Evolutionary conservation across 2,888 invertebrate genomes (phyloP).

Genomic region (Meteorus cinctellus): DNA sequence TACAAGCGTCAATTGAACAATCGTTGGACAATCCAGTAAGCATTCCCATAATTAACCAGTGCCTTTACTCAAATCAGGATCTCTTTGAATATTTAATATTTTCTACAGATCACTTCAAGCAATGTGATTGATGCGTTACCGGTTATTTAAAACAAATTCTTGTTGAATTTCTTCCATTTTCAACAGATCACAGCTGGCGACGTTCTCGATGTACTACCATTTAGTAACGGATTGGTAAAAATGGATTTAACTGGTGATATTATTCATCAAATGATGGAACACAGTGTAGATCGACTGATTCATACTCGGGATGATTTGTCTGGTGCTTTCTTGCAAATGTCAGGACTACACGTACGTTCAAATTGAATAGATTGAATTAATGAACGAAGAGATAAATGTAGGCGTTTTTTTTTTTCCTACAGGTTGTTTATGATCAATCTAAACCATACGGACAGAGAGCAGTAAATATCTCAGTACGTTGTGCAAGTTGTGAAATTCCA

Average conservation of each 20-base stretch:
- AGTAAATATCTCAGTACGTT: no score
- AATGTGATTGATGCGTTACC: conserved; percentile 84
- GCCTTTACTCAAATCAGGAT: no score
- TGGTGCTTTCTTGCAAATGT: conserved; percentile 89
- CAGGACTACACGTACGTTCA: conserved; percentile 78
- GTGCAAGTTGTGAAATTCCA: no score
- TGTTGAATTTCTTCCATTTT: neutral
- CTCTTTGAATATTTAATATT: neutral
- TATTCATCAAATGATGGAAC: conserved; percentile 81
- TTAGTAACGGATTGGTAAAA: conserved; percentile 80
- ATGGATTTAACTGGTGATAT: conserved; percentile 80
- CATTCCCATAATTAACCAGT: neutral
- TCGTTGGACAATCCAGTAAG: neutral
- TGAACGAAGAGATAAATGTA: no score
- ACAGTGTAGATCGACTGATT: conserved; percentile 75
- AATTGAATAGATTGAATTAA: conserved; percentile 1
- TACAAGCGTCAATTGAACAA: conserved; percentile 80
- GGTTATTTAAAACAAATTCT: no score
- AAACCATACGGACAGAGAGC: no score
- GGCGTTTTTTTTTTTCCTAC: no score
- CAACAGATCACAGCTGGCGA: conserved; percentile 82
- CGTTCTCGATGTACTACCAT: conserved; percentile 84
- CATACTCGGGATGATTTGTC: conserved; percentile 71
- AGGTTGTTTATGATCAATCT: no score
- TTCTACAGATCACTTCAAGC: conserved; percentile 78